Percentiles rank a stretch among this genome's conserved stretches.
These are phyloP conservation scores for Hermetia illucens DNA, from an alignment of 1,140 invertebrate genomes.

Conservation along the genomic window DNA sequence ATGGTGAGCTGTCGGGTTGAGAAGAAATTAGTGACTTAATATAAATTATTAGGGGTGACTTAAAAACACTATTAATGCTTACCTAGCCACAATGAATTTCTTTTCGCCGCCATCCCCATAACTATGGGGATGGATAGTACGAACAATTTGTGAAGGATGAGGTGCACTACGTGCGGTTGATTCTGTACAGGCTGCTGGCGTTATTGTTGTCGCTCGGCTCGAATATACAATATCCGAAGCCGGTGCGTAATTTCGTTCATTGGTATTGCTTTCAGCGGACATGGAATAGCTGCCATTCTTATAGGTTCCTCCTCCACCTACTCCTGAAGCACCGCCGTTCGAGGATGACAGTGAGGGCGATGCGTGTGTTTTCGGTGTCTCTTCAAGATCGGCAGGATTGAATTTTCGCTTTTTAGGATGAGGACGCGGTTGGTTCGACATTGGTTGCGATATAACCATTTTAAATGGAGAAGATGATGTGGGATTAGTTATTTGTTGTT, in stretches of 20 bases:
- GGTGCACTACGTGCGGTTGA: neutral
- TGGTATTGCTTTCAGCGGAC: neutral
- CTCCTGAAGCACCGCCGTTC: neutral
- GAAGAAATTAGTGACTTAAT: no score
- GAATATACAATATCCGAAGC: neutral
- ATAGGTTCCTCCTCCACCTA: neutral
- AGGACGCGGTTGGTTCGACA: constrained; percentile 39
- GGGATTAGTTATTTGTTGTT: constrained; percentile 13
- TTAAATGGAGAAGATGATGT: constrained; percentile 13
- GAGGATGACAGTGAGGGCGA: constrained; percentile 8
- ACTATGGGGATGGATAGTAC: constrained; percentile 7
- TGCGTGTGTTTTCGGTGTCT: constrained; percentile 39
- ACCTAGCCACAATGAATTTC: no score
- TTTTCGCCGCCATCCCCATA: constrained; percentile 8
- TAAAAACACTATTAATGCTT: no score
- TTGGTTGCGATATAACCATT: neutral
- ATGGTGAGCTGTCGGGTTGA: neutral
- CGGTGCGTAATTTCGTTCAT: neutral
- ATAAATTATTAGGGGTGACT: no score
- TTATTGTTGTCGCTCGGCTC: neutral
- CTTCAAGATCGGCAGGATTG: constrained; percentile 68
- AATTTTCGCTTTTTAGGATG: constrained; percentile 83
- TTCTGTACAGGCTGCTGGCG: neutral
- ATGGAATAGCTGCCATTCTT: neutral
- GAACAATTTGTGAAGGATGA: neutral